Percentiles rank a stretch among this genome's conserved stretches.
Evolutionary conservation across 1,140 invertebrate species (phyloP).

Genomic region (Brachionus rotundiformis): DNA sequence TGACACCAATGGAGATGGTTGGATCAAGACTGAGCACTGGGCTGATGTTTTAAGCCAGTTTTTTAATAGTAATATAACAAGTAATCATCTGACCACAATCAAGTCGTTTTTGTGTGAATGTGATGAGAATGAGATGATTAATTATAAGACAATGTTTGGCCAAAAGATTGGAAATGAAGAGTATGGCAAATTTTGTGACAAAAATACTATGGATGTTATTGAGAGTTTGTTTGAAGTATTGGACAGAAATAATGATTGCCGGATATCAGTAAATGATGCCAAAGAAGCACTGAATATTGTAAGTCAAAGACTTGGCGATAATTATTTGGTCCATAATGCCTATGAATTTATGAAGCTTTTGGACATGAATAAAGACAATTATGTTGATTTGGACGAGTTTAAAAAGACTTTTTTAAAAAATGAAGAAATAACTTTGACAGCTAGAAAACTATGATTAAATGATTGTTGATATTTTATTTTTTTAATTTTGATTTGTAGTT

Average conservation of each 20-base stretch:
- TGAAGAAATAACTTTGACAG: background rate
- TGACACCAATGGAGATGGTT: background rate
- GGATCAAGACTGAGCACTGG: background rate
- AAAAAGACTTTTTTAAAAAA: constrained; percentile 35
- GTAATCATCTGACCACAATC: background rate
- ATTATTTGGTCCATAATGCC: background rate
- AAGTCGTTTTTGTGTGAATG: constrained; percentile 27
- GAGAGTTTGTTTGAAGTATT: constrained; percentile 15
- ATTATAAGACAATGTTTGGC: background rate
- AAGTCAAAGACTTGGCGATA: background rate
- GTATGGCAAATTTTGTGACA: background rate
- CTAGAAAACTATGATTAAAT: background rate
- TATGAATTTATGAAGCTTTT: constrained; percentile 7
- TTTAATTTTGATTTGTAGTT: no score
- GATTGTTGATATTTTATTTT: no score
- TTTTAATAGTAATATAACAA: constrained; percentile 20
- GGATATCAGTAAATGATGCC: background rate
- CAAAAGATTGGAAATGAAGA: background rate
- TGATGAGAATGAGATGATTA: constrained; percentile 10
- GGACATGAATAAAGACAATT: background rate
- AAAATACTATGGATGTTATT: constrained; percentile 11
- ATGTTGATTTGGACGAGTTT: constrained; percentile 13
- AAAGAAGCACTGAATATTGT: constrained; percentile 2
- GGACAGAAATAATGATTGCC: constrained; percentile 21
- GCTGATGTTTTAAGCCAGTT: constrained; percentile 4